These are phyloP conservation scores for Potorous gilbertii DNA, from an alignment of 2,797 vertebrate genomes.

Conservation along the genomic window DNA sequence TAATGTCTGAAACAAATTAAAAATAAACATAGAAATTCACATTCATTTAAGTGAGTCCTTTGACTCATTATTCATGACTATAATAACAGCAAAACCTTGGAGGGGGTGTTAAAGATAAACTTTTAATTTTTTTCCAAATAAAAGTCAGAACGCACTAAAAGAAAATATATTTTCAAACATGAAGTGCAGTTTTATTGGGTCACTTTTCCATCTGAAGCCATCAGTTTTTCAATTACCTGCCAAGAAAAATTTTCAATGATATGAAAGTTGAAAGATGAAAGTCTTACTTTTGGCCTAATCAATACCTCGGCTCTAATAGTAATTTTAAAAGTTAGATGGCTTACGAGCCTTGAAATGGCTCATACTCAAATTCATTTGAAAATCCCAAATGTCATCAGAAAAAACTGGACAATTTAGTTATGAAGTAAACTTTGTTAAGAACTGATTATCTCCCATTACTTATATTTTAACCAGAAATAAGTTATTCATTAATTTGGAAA, in stretches of 20 bases:
- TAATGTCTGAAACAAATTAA: neutral
- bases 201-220: neutral
- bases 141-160: neutral
- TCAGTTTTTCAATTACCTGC: neutral
- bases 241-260: slow-evolving; percentile 2
- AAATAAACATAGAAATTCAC: neutral
- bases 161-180: neutral
- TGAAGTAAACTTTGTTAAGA: slow-evolving; percentile 3
- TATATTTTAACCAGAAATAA: slow-evolving; percentile 9
- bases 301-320: neutral
- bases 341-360: slow-evolving; percentile 13
- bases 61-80: neutral
- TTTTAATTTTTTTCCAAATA: neutral
- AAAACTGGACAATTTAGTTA: slow-evolving; percentile 13
- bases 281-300: slow-evolving; percentile 21
- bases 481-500: slow-evolving; percentile 16
- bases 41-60: neutral
- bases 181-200: neutral
- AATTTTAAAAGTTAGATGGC: slow-evolving; percentile 20
- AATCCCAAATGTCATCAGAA: slow-evolving; percentile 5
- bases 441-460: neutral
- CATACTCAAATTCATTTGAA: slow-evolving; percentile 41
- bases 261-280: slow-evolving; percentile 12
- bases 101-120: neutral
- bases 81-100: neutral